Conservation (phyloP, 1,140 invertebrate species). For the Lutraria rhynchaena region DNA sequence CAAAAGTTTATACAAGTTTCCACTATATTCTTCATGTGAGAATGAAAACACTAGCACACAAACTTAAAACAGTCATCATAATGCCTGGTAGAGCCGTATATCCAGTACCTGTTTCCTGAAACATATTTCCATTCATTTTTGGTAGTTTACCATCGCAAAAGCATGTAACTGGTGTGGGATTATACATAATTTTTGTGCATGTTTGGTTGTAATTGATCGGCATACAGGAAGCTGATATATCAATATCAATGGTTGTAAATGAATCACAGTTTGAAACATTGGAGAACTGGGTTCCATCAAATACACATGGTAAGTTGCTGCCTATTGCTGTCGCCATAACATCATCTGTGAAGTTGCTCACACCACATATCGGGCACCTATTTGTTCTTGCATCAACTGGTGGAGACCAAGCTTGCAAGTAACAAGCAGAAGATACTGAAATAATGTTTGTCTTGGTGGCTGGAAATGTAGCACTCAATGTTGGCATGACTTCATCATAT, state of each 20-base stretch:
- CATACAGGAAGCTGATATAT: conserved; percentile 10
- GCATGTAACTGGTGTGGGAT: background rate
- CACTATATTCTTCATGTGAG: background rate
- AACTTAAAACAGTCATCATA: background rate
- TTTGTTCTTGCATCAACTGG: conserved; percentile 13
- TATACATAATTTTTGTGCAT: conserved; percentile 7
- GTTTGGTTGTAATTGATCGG: background rate
- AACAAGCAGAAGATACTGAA: conserved; percentile 4
- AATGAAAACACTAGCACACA: background rate
- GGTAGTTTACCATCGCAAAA: background rate
- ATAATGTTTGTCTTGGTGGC: conserved; percentile 29
- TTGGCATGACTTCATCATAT: conserved; percentile 53
- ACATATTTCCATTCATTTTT: too few species aligned
- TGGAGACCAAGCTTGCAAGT: conserved; percentile 24
- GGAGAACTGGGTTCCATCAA: background rate
- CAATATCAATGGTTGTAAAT: background rate
- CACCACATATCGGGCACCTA: conserved; percentile 46
- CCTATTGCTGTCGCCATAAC: conserved; percentile 18
- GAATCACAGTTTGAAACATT: conserved; percentile 23
- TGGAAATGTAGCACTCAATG: conserved; percentile 26
- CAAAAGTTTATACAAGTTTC: too few species aligned
- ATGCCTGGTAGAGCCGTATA: background rate
- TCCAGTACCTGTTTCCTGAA: background rate
- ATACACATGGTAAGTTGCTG: conserved; percentile 9
- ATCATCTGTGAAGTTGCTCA: conserved; percentile 12